Base-by-base conservation (phyloP, 2,113 vertebrate species). In the Seriola rivoliana region DNA sequence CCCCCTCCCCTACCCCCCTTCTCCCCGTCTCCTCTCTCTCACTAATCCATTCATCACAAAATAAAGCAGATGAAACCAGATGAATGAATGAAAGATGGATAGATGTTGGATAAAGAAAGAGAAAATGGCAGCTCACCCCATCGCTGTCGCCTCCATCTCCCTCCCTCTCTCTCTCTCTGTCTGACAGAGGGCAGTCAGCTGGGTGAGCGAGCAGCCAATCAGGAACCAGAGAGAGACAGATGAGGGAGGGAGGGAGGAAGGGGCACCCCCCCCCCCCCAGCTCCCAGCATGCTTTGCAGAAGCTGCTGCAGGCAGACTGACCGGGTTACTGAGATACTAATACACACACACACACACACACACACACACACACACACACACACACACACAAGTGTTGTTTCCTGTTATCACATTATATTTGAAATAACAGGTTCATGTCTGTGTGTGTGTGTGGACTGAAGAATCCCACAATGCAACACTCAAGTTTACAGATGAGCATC, bases 121-220 rank as follows among this genome's bases (percentile, higher is more conserved):
- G 88, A 93, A 93, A 91, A 93, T 91, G 92, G 92, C 88, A 91
- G 92, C 92, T 93, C 88, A 93, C 92, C 92, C 92, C 92, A 93
- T 93, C 84, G 89, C 92, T 89, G 85, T 82, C 42, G 85, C 85
- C 87, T 93, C 90, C 92, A 91, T 91, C 89, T 87, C 81, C 87
- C 83, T 77, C 80, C 73, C 76, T 85, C 86, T 76, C 76, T 64
- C 82, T 76, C 82, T 76, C 71, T 65, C 42, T 29, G 70, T 82
- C 89, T 89, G 87, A 81, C 82, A 83, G 76, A 80, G 62, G 3
- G 12, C 72, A 77, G 86, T 91, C 92, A 91, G 92, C 90, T 91
- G 91, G 87, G 81, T 34, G 3, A 11, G 3, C 29, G 1, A 32
- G 40, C 71, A 73, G 71, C 92, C 90, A 93, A 93, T 93, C 84